Evolutionary conservation across 2,888 invertebrate genomes (phyloP).

Genomic region (Drosophila melanosoma): DNA sequence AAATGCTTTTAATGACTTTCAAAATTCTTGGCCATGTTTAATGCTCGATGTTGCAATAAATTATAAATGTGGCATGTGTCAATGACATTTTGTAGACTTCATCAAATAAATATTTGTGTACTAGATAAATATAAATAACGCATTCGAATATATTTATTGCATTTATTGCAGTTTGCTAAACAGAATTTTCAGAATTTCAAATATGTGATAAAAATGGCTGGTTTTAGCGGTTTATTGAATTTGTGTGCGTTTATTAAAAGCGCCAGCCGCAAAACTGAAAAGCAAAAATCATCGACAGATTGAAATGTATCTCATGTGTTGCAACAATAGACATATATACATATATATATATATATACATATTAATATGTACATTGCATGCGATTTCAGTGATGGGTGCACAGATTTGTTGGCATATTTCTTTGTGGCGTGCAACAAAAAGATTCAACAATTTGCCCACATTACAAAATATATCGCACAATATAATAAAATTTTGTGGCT

Average conservation of each 20-base stretch:
- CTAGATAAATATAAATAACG: neutral
- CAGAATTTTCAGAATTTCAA: constrained; percentile 20
- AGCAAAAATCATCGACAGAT: constrained; percentile 50
- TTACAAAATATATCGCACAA: constrained; percentile 65
- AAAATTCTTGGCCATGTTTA: neutral
- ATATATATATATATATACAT: neutral
- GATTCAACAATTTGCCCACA: constrained; percentile 51
- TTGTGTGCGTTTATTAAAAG: constrained; percentile 29
- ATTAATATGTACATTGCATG: constrained; percentile 7
- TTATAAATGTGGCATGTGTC: constrained; percentile 1
- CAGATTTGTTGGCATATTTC: constrained; percentile 5
- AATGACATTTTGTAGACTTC: neutral
- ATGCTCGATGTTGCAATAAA: neutral
- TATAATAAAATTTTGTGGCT: constrained; percentile 71
- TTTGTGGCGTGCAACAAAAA: constrained; percentile 25
- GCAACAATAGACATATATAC: constrained; percentile 14
- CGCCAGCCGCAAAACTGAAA: constrained; percentile 42
- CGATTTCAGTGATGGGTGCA: constrained; percentile 22
- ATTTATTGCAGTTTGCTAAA: neutral
- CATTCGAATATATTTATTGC: neutral
- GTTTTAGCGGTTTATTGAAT: constrained; percentile 53
- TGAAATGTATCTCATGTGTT: constrained; percentile 41
- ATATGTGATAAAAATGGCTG: constrained; percentile 41
- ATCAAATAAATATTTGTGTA: neutral
- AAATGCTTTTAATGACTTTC: neutral